Conservation (phyloP, 92 coral and sea anemone genomes). For the Phenganax marumi region DNA sequence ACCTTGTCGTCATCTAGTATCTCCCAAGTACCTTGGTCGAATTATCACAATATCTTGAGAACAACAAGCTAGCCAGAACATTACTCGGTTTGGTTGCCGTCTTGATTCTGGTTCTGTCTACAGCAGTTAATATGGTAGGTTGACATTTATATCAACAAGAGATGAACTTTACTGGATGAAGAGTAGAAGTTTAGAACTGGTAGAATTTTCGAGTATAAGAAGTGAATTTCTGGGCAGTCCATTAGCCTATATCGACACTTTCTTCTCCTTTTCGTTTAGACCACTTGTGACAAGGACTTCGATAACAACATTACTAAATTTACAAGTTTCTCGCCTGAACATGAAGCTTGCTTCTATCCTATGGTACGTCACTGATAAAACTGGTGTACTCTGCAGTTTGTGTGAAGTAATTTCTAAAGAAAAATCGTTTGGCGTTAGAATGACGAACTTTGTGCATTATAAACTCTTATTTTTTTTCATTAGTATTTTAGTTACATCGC, state of each 20-base stretch:
- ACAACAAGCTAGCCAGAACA: constrained; percentile 84
- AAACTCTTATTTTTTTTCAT: neutral
- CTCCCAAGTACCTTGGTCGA: constrained; percentile 53
- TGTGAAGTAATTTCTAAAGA: too few relatives aligned
- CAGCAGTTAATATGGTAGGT: constrained; percentile 80
- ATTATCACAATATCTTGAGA: constrained; percentile 68
- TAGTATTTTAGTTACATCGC: constrained; percentile 94
- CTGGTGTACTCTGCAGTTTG: neutral
- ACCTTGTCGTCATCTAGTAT: neutral
- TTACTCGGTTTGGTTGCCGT: constrained; percentile 76
- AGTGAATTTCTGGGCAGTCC: neutral
- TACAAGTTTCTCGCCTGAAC: neutral
- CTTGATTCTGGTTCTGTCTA: constrained; percentile 68
- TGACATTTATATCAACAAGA: neutral
- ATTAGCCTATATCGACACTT: neutral
- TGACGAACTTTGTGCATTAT: too few relatives aligned
- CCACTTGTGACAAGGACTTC: constrained; percentile 7
- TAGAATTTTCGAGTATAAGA: neutral
- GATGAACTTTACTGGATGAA: neutral
- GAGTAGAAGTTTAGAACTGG: neutral
- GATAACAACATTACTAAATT: neutral
- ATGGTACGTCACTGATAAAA: neutral
- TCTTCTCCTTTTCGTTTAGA: constrained; percentile 4
- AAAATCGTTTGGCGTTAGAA: too few relatives aligned
- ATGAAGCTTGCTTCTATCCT: constrained; percentile 12